These are phyloP conservation scores for Malaclemys terrapin DNA, from an alignment of 2,113 vertebrate genomes.

Conservation along the genomic window DNA sequence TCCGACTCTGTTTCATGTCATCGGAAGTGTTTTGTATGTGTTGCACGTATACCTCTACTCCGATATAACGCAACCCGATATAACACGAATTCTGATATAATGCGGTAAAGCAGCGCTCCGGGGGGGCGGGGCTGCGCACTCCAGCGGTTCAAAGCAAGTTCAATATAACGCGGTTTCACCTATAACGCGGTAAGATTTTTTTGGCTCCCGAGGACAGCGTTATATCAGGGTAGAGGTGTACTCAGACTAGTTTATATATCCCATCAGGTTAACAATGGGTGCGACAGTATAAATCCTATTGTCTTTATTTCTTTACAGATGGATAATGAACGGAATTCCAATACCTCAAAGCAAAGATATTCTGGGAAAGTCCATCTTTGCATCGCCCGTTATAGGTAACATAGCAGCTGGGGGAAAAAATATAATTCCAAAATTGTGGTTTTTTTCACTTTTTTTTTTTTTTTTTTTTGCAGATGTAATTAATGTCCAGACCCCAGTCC, in stretches of 20 bases:
- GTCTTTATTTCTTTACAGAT: slow-evolving; percentile 80
- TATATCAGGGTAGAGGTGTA: background rate
- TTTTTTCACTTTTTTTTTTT: background rate
- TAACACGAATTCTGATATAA: no score
- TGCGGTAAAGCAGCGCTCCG: no score
- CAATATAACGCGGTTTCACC: no score
- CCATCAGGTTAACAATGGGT: background rate
- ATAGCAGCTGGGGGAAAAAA: accelerated
- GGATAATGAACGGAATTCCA: slow-evolving; percentile 91
- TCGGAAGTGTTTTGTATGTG: background rate
- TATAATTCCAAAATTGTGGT: background rate
- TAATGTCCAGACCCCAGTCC: background rate
- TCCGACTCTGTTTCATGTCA: background rate
- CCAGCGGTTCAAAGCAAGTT: no score
- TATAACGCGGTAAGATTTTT: no score
- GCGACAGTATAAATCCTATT: accelerated
- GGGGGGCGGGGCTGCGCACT: no score
- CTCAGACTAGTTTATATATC: background rate
- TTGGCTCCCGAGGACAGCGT: no score
- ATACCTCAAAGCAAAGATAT: slow-evolving; percentile 90
- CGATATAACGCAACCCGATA: no score
- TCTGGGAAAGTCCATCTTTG: slow-evolving; percentile 96
- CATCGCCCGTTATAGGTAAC: slow-evolving; percentile 95
- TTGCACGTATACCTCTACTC: background rate
- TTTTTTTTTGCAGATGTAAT: background rate